These are phyloP conservation scores for Bungarus multicinctus DNA, from an alignment of 2,113 vertebrate species.

Conservation along the genomic window DNA sequence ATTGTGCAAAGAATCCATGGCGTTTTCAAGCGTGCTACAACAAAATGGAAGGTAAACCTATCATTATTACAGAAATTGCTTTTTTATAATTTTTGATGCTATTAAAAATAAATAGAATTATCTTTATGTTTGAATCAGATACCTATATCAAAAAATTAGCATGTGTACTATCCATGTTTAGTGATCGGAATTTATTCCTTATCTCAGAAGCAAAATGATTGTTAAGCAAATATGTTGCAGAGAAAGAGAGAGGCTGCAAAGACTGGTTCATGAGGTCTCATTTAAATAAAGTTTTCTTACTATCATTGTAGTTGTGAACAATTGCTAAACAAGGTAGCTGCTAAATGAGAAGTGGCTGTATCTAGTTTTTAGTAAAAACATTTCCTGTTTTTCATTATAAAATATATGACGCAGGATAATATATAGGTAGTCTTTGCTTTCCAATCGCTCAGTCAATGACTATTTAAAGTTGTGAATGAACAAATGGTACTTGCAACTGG, in stretches of 20 bases:
- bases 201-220: neutral
- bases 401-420: neutral
- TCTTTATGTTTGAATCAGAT: neutral
- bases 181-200: neutral
- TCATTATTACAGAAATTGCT: neutral
- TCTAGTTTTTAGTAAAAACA: neutral
- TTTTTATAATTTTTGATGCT: neutral
- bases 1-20: slow-evolving; percentile 83
- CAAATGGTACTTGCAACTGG: neutral
- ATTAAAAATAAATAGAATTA: neutral
- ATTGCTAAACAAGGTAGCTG: neutral
- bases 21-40: slow-evolving; percentile 83
- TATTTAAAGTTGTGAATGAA: neutral
- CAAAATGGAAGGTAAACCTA: slow-evolving; percentile 89
- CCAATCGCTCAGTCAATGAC: neutral
- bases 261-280: neutral
- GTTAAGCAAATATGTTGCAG: neutral
- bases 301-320: neutral
- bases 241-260: neutral
- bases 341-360: neutral
- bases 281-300: neutral
- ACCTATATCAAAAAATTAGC: neutral
- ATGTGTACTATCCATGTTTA: neutral
- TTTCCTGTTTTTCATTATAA: neutral
- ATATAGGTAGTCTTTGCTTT: neutral